phyloP scores from a whole-genome alignment of 1,140 invertebrate genomes.

The Stegodyphus mimosarum region DNA sequence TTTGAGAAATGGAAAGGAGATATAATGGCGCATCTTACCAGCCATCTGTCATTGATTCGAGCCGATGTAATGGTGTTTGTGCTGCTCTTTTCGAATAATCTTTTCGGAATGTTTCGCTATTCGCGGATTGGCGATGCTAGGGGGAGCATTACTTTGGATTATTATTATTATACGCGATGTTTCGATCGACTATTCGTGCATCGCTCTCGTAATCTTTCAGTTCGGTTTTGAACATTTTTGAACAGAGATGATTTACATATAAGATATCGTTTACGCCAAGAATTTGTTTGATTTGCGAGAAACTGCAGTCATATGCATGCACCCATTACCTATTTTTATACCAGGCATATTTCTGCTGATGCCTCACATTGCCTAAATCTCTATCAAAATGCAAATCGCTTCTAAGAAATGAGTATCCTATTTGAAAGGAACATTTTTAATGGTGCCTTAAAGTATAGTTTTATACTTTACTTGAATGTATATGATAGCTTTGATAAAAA shows the following conservation, averaged over 20 bases:
- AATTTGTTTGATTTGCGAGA: conserved; percentile 6
- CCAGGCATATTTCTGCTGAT: not conserved
- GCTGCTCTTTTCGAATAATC: conserved; percentile 58
- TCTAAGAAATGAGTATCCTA: not conserved
- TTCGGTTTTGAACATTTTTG: conserved; percentile 17
- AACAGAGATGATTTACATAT: conserved; percentile 43
- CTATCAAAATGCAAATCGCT: not conserved
- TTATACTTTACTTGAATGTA: too few relatives aligned
- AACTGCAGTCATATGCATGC: not conserved
- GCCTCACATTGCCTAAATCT: not conserved
- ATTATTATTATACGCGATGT: conserved; percentile 55
- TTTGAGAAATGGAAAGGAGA: conserved; percentile 59
- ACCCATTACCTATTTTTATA: too few relatives aligned
- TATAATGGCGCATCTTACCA: conserved; percentile 51
- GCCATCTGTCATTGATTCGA: conserved; percentile 59
- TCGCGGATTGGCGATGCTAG: conserved; percentile 36
- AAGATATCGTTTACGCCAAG: conserved; percentile 23
- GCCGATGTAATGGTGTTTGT: conserved; percentile 47
- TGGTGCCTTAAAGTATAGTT: too few relatives aligned
- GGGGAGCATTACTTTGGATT: conserved; percentile 59
- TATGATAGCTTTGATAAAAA: too few relatives aligned
- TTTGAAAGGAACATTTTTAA: too few relatives aligned
- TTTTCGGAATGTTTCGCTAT: conserved; percentile 55
- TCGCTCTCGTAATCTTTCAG: conserved; percentile 48
- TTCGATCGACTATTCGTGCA: conserved; percentile 34